Conservation (phyloP, 2,888 invertebrate genomes). For the Tubulanus polymorphus region DNA sequence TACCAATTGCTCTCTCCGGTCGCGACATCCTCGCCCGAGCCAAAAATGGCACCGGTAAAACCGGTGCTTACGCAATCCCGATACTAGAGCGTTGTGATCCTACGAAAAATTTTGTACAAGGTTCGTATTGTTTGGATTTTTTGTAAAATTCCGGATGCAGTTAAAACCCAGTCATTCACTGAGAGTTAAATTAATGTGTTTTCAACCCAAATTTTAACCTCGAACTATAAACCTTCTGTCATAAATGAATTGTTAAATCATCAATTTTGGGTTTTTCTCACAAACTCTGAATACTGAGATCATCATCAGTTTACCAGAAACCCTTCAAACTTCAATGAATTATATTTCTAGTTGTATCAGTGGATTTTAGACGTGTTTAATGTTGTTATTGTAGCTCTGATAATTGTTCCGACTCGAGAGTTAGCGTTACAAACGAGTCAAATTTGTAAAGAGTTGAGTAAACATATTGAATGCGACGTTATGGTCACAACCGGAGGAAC, state of each 20-base stretch:
- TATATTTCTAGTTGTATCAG: too few species aligned
- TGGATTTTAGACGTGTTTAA: too few species aligned
- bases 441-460: constrained; percentile 97
- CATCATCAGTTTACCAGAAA: too few species aligned
- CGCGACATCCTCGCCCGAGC: constrained; percentile 97
- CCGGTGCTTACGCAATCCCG: constrained; percentile 98
- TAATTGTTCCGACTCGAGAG: constrained; percentile 98
- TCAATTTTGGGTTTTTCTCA: too few species aligned
- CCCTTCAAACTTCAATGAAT: too few species aligned
- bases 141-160: too few species aligned
- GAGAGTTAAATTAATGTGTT: too few species aligned
- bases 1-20: constrained; percentile 96
- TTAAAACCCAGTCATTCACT: too few species aligned
- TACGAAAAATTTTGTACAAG: constrained; percentile 87
- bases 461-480: constrained; percentile 93
- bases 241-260: too few species aligned
- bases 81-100: constrained; percentile 81
- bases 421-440: constrained; percentile 98
- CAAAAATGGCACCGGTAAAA: constrained; percentile 99
- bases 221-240: too few species aligned
- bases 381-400: constrained; percentile 64
- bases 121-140: constrained; percentile 35
- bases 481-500: constrained; percentile 99
- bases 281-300: too few species aligned
- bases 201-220: too few species aligned